phyloP scores from a whole-genome alignment of 2,113 vertebrate genomes.

The Plestiodon gilberti region DNA sequence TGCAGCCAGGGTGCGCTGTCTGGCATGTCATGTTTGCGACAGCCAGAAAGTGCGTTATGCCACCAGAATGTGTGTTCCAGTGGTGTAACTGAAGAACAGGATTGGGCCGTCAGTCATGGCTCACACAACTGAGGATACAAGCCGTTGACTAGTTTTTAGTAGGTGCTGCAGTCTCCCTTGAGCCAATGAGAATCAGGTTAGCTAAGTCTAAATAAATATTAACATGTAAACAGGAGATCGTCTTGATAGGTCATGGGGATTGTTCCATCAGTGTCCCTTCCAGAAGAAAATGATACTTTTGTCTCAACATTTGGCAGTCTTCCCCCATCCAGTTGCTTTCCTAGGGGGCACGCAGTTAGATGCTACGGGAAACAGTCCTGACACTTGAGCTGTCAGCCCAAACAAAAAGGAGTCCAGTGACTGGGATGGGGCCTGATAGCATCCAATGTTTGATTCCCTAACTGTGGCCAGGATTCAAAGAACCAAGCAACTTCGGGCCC shows the following conservation, averaged over 20 bases:
- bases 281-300: constrained; percentile 23
- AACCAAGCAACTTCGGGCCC: no score
- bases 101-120: no score
- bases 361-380: not conserved
- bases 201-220: not conserved
- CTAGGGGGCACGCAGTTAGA: constrained; percentile 23
- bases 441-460: no score
- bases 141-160: no score
- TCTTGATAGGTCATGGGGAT: not conserved
- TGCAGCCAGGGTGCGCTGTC: no score
- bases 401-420: constrained; percentile 1
- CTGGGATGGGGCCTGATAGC: not conserved
- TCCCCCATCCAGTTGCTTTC: constrained; percentile 30
- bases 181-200: not conserved
- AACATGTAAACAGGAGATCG: constrained; percentile 20
- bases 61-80: no score
- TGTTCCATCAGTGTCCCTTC: constrained; percentile 4
- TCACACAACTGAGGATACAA: no score
- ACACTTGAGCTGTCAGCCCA: not conserved
- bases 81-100: no score
- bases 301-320: constrained; percentile 24
- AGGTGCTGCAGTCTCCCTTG: not conserved
- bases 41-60: no score
- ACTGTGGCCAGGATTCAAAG: not conserved
- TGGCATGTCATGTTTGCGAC: no score